Base-by-base conservation (phyloP, 2,113 vertebrate genomes). In the Cygnus atratus region DNA sequence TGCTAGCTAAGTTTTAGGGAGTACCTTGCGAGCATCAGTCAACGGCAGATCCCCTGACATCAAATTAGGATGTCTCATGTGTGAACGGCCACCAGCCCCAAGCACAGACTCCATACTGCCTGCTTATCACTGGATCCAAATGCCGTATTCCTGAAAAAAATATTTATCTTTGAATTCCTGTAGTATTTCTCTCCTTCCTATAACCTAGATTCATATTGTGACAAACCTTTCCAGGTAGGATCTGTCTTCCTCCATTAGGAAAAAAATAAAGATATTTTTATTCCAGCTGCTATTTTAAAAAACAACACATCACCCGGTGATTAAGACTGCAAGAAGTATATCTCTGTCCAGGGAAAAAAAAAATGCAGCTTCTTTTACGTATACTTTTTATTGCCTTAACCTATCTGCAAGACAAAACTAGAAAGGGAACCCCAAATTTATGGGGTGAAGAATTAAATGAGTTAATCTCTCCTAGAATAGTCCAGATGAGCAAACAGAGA, bases 401-500 rank as follows among this genome's bases (percentile, higher is more conserved):
- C 39, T 84, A 82, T 89, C 81, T 91, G 26, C 24, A 35, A 78
- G 61, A 31, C 17, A 68, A 61, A 95, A 63, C 57, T 41, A 54
- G 66, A 91, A 70, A 65, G 48, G 9, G 43, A 93, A n/a, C 16
- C 57, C 62, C 39, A 70, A 76, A 89, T 91, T 91, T 73, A 85
- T 82, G 54, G 70, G 54, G 70, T 84, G 71, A 72, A 70, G 70
- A 68, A 93, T 54, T 92, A 44, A 78, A 87, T 65, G 76, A 87
- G 39, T 74, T 92, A 84, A 89, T 89, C 33, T 48, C 31, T 11
- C 88, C 70, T 48, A 84, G 70, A 87, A 88, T 15, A 22, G 54
- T 88, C 68, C 88, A 92, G 83, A 91, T 58, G 81, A 89, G 48
- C 61, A 84, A 77, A 63, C 14, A 93, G 19, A 91, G 91, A 92